Percentiles rank a stretch among this genome's conserved stretches.
These are phyloP conservation scores for Ceryle rudis DNA, from an alignment of 2,797 vertebrate genomes.

Conservation along the genomic window DNA sequence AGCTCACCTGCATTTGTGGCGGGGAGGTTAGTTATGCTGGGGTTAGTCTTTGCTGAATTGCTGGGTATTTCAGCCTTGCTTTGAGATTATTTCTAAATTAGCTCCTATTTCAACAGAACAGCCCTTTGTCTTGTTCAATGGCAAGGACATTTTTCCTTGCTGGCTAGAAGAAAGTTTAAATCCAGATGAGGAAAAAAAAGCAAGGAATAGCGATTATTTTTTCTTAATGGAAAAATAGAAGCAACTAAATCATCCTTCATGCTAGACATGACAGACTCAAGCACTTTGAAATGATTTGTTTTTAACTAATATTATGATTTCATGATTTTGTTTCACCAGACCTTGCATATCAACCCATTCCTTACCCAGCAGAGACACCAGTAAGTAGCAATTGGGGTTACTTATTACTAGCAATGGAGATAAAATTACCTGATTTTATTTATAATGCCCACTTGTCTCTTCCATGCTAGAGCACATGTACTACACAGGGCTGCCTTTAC, in stretches of 20 bases:
- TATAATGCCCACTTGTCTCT: not conserved
- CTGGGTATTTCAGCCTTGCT: not conserved
- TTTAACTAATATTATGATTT: slow-evolving; percentile 33
- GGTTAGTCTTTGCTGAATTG: not conserved
- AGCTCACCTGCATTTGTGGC: not conserved
- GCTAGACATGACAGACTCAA: not conserved
- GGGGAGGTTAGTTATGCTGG: not conserved
- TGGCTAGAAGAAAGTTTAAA: not conserved
- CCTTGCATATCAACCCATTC: not conserved
- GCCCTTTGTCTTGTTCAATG: not conserved
- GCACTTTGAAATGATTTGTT: slow-evolving; percentile 28
- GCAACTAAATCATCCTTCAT: not conserved
- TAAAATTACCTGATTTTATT: not conserved
- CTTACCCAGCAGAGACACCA: not conserved
- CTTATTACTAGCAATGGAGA: not conserved
- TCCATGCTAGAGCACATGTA: rapidly evolving
- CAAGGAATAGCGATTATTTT: not conserved
- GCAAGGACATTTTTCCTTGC: not conserved
- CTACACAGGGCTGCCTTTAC: not conserved
- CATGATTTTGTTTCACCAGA: not conserved
- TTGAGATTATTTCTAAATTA: not conserved
- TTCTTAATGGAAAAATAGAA: slow-evolving; percentile 29
- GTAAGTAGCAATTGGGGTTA: not conserved
- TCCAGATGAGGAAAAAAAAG: not conserved
- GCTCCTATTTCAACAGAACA: not conserved